A percentile compares a stretch with the other conserved stretches of the same genome.
phyloP scores from a whole-genome alignment of 2,113 vertebrate species.

The Erinaceus europaeus region DNA sequence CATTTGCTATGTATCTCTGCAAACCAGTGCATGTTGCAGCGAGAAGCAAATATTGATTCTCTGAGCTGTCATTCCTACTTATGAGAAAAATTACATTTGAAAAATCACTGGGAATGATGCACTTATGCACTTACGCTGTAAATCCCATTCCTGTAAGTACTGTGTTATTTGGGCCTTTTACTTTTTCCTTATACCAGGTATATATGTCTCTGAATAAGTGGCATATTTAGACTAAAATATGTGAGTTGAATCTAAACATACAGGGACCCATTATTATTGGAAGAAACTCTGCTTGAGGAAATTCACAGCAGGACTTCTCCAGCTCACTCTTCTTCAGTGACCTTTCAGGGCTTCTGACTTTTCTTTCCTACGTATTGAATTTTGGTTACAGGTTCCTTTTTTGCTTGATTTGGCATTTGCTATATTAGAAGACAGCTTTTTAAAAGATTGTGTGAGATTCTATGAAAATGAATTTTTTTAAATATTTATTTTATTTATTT shows the following conservation, averaged over 20 bases:
- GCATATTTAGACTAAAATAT: background rate
- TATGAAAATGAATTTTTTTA: background rate
- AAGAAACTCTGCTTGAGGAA: background rate
- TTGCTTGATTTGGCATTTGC: conserved; percentile 1
- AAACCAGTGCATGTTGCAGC: background rate
- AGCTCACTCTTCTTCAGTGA: background rate
- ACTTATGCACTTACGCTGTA: background rate
- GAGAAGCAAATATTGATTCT: background rate
- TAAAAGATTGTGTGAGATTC: background rate
- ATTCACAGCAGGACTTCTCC: background rate
- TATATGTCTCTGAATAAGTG: conserved; percentile 14
- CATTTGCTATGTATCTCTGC: background rate
- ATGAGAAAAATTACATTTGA: background rate
- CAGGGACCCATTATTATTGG: background rate
- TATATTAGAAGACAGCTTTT: background rate
- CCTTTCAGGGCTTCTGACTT: background rate
- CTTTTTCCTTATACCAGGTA: conserved; percentile 23
- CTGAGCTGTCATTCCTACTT: conserved; percentile 27
- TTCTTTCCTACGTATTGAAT: background rate
- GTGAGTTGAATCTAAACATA: conserved; percentile 11
- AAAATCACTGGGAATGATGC: conserved; percentile 27
- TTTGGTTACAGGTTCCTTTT: background rate
- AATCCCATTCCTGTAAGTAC: conserved; percentile 2
- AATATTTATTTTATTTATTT: no score
- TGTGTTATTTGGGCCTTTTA: background rate